phyloP scores from a whole-genome alignment of 2,797 vertebrate genomes.

The Hippoglossus hippoglossus region DNA sequence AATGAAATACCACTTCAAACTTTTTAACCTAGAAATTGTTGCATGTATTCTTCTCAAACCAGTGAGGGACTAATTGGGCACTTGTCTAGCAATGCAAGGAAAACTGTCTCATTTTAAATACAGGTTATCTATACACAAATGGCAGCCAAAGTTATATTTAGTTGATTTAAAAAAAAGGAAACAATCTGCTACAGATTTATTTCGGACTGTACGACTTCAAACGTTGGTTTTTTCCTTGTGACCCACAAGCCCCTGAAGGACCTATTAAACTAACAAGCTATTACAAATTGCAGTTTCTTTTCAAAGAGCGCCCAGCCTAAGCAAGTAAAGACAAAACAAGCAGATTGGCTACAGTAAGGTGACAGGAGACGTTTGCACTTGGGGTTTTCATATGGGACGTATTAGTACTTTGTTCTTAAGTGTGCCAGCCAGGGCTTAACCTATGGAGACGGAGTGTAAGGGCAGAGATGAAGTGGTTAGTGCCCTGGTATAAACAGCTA shows the following conservation, averaged over 20 bases:
- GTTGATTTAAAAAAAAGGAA: not conserved
- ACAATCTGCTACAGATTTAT: not conserved
- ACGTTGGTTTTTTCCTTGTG: constrained; percentile 48
- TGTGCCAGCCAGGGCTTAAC: constrained; percentile 60
- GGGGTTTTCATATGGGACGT: constrained; percentile 69
- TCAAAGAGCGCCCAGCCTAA: constrained; percentile 66
- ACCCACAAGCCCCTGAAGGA: constrained; percentile 38
- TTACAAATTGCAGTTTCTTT: constrained; percentile 71
- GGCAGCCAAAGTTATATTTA: not conserved
- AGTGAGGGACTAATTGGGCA: constrained; percentile 20
- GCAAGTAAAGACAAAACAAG: constrained; percentile 69
- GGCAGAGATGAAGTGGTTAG: constrained; percentile 17
- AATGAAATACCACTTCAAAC: constrained; percentile 35
- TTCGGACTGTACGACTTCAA: constrained; percentile 25
- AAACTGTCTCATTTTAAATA: not conserved
- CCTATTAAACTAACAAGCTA: constrained; percentile 66
- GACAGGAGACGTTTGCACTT: constrained; percentile 66
- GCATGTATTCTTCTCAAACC: not conserved
- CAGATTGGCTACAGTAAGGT: constrained; percentile 63
- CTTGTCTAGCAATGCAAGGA: constrained; percentile 11
- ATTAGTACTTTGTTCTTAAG: constrained; percentile 60
- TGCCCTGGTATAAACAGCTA: constrained; percentile 7
- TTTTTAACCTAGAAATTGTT: not conserved
- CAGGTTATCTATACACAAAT: not conserved
- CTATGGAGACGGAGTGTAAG: constrained; percentile 35